Base-by-base conservation (phyloP, 2,797 vertebrate species). In the Pipistrellus nathusii region DNA sequence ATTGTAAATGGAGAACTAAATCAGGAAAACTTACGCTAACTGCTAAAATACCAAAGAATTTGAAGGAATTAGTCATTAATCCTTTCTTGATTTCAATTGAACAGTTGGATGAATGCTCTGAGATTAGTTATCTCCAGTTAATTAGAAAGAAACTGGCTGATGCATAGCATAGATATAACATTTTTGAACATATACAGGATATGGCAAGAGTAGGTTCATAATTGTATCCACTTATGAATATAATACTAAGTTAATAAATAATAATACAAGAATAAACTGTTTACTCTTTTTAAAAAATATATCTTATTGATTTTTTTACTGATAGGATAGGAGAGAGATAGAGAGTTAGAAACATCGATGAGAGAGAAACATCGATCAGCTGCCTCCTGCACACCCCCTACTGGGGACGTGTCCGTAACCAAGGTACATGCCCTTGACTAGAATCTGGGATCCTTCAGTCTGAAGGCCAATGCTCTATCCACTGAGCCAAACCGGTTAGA, bases 11-110 rank as follows among this genome's bases (percentile, higher is more conserved):
- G 44, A 92, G 90, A 94, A 83, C 21, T 46, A 94, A 92, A 89
- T 53, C 32, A 73, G 53, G 53, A 88, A 78, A 88, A 90, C 2
- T 1, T 48, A 53, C 59, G 48, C 48, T 48, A 92, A 69, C 10
- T 77, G 64, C 32, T 51, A 96, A 95, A 96, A 84, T 66, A 84
- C 69, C 69, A 78, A 18, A 81, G 3, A 94, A 94, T 93, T 44
- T 73, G 32, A 95, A 87, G 82, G 57, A 72, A 76, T 53, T 32
- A 59, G 73, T 78, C 57, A 88, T 4, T 55, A 73, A 80, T 72
- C 27, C 46, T 78, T 95, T 88, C 51, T 96, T 72, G 15, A 41
- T 91, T 95, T 81, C 38, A 94, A 71, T 68, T 68, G 57, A 80
- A 81, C 1, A 82, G 62, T 1, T 83, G 48, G 14, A 82, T 17